A percentile compares a stretch with the other conserved stretches of the same genome.
Conservation (phyloP, 2,797 vertebrate species). For the Monodelphis domestica region DNA sequence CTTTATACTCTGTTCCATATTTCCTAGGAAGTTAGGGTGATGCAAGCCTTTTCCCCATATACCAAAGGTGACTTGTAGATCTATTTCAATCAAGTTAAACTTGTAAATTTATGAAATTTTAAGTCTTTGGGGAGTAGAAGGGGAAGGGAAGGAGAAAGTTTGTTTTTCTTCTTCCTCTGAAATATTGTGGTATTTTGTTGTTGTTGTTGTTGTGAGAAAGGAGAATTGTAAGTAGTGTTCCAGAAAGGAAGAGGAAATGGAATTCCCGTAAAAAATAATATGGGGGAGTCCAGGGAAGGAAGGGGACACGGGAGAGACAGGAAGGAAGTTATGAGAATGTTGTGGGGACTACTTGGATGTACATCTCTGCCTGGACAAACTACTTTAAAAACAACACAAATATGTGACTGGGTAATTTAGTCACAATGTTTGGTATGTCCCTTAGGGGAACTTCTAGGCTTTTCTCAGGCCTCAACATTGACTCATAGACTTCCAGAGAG, state of each 20-base stretch:
- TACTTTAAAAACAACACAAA: conserved; percentile 6
- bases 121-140: conserved; percentile 29
- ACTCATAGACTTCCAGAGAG: not conserved
- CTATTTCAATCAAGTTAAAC: conserved; percentile 47
- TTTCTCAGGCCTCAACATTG: not conserved
- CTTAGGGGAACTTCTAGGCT: not conserved
- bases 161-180: conserved; percentile 35
- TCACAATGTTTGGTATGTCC: not conserved
- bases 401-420: conserved; percentile 10
- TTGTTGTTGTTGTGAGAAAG: not conserved
- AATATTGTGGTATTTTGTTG: not conserved
- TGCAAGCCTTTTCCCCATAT: not conserved
- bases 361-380: not conserved
- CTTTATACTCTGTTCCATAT: not conserved
- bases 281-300: conserved; percentile 42
- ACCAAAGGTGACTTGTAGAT: conserved; percentile 23
- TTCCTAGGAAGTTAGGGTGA: conserved; percentile 9
- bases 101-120: conserved; percentile 56
- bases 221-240: conserved; percentile 50
- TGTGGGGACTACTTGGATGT: conserved; percentile 16
- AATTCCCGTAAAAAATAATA: conserved; percentile 69
- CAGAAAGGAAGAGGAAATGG: conserved; percentile 63
- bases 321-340: conserved; percentile 48
- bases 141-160: not conserved
- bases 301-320: conserved; percentile 39